Conservation (phyloP, 1,140 invertebrate genomes). For the Vanessa atalanta region DNA sequence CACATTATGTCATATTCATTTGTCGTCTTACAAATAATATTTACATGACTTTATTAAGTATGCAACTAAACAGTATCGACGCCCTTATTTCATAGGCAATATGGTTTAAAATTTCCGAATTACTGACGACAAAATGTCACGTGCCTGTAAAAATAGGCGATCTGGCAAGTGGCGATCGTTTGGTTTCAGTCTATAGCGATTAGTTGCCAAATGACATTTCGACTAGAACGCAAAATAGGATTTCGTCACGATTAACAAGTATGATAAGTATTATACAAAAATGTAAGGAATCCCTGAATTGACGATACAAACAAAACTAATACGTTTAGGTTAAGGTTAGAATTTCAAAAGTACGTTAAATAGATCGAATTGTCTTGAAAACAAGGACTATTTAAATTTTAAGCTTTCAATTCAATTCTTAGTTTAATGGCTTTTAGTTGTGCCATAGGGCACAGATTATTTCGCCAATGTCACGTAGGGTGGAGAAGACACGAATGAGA, state of each 20-base stretch:
- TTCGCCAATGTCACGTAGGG: too few species aligned
- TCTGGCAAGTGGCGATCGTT: constrained; percentile 45
- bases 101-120: constrained; percentile 12
- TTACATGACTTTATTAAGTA: background rate
- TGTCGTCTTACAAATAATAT: background rate
- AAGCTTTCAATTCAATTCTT: too few species aligned
- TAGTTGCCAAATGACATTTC: constrained; percentile 35
- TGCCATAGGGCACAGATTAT: too few species aligned
- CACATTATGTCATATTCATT: background rate
- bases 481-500: too few species aligned
- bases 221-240: constrained; percentile 14
- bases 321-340: too few species aligned
- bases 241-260: background rate
- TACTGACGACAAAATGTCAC: constrained; percentile 40
- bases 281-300: too few species aligned
- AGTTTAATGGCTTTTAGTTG: too few species aligned
- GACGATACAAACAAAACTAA: too few species aligned
- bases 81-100: constrained; percentile 9
- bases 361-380: too few species aligned
- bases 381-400: too few species aligned
- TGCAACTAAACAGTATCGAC: background rate
- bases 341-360: too few species aligned
- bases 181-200: constrained; percentile 25
- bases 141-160: constrained; percentile 46
- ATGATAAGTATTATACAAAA: background rate